phyloP scores from a whole-genome alignment of 2,888 invertebrate species.

The Charanyca ferruginea region DNA sequence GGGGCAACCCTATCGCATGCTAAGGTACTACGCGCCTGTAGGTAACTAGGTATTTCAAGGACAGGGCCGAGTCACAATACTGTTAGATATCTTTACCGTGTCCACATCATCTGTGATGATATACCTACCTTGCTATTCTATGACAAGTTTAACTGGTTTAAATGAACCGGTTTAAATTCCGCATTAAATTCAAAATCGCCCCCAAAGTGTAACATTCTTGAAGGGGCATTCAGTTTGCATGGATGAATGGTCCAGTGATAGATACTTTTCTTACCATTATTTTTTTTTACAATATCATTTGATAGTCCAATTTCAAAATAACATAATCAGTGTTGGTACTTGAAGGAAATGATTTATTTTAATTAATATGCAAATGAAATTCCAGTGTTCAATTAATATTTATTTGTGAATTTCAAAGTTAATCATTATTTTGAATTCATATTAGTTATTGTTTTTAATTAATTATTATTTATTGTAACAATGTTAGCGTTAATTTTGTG shows the following conservation, averaged over 20 bases:
- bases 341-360: no score
- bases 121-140: no score
- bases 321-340: no score
- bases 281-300: neutral
- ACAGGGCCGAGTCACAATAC: no score
- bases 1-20: no score
- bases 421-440: constrained; percentile 2
- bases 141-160: no score
- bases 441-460: neutral
- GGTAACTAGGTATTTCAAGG: no score
- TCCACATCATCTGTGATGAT: no score
- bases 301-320: no score
- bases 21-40: no score
- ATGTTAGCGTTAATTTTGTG: constrained; percentile 54
- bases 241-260: neutral
- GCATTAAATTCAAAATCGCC: neutral
- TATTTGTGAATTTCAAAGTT: neutral
- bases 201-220: neutral
- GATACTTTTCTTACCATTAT: neutral
- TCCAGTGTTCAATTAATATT: neutral
- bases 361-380: no score
- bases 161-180: neutral
- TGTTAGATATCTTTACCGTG: no score
- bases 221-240: neutral
- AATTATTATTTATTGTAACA: neutral